Percentiles rank a stretch among this genome's conserved stretches.
These are phyloP conservation scores for Xanthia icteritia DNA, from an alignment of 2,888 invertebrate genomes.

Conservation along the genomic window DNA sequence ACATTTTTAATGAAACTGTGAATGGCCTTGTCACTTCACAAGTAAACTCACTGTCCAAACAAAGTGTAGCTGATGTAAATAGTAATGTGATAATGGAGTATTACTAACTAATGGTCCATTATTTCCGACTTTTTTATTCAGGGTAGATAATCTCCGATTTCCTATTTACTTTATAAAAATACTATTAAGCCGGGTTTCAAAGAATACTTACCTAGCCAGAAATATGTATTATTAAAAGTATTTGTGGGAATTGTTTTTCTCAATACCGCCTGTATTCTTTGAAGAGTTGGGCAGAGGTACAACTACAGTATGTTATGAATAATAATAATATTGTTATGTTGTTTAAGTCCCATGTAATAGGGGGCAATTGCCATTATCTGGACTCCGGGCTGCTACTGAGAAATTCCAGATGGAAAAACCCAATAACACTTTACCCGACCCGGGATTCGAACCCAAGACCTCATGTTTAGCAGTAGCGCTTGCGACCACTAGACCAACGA, in stretches of 20 bases:
- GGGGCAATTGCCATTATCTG: no score
- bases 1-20: conserved; percentile 52
- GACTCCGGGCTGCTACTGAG: no score
- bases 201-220: not conserved
- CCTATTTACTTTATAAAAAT: conserved; percentile 2
- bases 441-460: no score
- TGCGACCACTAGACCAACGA: no score
- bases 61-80: conserved; percentile 29
- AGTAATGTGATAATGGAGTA: conserved; percentile 30
- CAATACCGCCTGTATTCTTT: not conserved
- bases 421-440: no score
- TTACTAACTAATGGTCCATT: conserved; percentile 27
- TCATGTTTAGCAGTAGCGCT: no score
- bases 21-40: conserved; percentile 43
- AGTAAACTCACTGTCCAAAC: conserved; percentile 12
- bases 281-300: no score
- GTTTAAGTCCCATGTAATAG: no score
- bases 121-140: conserved; percentile 24
- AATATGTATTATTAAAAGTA: not conserved
- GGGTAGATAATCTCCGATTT: conserved; percentile 11
- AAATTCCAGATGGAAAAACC: no score
- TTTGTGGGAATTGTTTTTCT: conserved; percentile 7
- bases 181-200: not conserved
- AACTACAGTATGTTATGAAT: no score
- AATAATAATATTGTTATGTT: no score